A percentile compares a stretch with the other conserved stretches of the same genome.
Evolutionary conservation across 2,888 invertebrate genomes (phyloP).

Genomic region (Embidobia sp.): DNA sequence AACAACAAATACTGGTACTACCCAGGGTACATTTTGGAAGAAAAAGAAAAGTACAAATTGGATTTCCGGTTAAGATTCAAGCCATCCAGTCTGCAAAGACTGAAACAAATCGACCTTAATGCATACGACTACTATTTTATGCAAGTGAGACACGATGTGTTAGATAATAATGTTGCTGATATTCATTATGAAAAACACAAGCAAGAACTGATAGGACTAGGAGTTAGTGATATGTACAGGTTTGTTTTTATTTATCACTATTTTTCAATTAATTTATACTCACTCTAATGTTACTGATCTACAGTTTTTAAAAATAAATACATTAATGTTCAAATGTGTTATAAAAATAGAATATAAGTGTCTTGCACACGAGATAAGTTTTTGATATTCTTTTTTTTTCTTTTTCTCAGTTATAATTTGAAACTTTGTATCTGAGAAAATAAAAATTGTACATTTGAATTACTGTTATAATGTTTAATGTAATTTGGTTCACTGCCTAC

Average conservation of each 20-base stretch:
- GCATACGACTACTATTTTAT: constrained; percentile 93
- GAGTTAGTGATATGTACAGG: constrained; percentile 92
- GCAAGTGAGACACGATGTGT: constrained; percentile 91
- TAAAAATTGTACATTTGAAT: too few species aligned
- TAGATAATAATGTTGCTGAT: constrained; percentile 90
- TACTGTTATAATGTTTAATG: too few species aligned
- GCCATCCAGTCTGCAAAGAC: constrained; percentile 85
- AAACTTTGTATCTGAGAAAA: too few species aligned
- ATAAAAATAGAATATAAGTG: too few species aligned
- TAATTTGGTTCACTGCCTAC: too few species aligned
- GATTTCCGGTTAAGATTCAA: constrained; percentile 92
- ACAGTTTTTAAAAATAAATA: too few species aligned
- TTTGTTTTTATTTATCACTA: constrained; percentile 55
- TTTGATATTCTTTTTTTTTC: too few species aligned
- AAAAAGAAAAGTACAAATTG: constrained; percentile 83
- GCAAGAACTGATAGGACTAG: constrained; percentile 90
- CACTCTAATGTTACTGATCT: too few species aligned
- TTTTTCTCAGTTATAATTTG: too few species aligned
- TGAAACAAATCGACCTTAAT: constrained; percentile 87
- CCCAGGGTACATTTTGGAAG: constrained; percentile 84
- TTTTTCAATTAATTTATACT: too few species aligned
- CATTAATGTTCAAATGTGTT: too few species aligned
- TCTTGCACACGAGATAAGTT: too few species aligned
- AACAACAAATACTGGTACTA: constrained; percentile 87
- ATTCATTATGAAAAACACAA: constrained; percentile 90